Evolutionary conservation across 2,797 vertebrate genomes (phyloP).

Genomic region (Myotis myotis): DNA sequence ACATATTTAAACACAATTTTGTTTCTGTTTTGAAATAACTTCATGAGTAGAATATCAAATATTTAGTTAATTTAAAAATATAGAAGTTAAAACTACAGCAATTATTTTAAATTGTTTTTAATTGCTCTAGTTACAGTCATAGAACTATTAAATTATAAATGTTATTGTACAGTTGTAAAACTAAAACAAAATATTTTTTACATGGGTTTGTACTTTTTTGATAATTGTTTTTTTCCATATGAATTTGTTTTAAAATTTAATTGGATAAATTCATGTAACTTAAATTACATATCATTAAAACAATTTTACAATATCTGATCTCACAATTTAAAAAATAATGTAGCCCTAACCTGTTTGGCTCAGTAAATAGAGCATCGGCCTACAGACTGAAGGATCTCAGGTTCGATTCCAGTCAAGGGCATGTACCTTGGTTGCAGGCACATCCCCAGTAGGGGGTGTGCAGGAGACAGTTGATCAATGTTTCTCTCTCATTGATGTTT

Average conservation of each 20-base stretch:
- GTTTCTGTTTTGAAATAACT: neutral
- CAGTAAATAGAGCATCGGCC: too few species aligned
- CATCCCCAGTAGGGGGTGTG: too few species aligned
- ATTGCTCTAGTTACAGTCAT: neutral
- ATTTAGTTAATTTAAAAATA: neutral
- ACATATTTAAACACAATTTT: neutral
- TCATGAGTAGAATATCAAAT: neutral
- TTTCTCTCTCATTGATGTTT: too few species aligned
- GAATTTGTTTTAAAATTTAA: neutral
- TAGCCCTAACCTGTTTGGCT: too few species aligned
- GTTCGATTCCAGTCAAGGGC: too few species aligned
- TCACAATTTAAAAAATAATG: neutral
- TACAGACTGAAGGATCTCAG: too few species aligned
- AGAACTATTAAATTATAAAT: neutral
- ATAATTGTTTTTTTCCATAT: neutral
- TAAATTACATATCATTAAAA: conserved; percentile 18
- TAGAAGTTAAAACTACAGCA: neutral
- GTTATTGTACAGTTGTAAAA: neutral
- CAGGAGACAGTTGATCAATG: too few species aligned
- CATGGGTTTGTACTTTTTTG: neutral
- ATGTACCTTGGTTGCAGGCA: too few species aligned
- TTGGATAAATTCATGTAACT: neutral
- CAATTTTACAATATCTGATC: neutral
- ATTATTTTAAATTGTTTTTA: neutral
- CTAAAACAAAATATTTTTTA: neutral